Percentiles rank a stretch among this genome's conserved stretches.
Evolutionary conservation across 2,797 vertebrate species (phyloP).

Genomic region (Gymnoscopelus microlampas): DNA sequence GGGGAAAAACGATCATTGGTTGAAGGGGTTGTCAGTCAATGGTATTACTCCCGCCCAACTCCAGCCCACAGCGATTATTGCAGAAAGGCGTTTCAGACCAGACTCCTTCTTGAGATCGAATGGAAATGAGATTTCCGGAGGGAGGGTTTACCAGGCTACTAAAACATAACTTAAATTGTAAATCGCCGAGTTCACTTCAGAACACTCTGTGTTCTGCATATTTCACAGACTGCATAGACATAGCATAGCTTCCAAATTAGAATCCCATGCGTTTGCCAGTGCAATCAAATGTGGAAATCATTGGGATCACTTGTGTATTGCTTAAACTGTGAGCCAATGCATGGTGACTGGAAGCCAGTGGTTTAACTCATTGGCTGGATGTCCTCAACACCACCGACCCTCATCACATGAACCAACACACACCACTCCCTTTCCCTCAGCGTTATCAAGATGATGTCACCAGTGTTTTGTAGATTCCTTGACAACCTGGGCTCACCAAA

Average conservation of each 20-base stretch:
- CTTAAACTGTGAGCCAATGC: constrained; percentile 10
- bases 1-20: no score
- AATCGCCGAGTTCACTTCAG: constrained; percentile 3
- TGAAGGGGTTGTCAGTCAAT: no score
- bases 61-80: no score
- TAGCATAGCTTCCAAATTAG: constrained; percentile 17
- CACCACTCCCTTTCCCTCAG: constrained; percentile 7
- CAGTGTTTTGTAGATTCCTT: constrained; percentile 52
- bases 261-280: constrained; percentile 35
- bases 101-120: no score
- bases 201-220: constrained; percentile 16
- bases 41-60: no score
- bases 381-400: not conserved
- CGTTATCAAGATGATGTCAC: constrained; percentile 59
- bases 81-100: no score
- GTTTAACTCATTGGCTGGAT: not conserved
- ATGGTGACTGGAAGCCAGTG: constrained; percentile 21
- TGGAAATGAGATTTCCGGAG: no score
- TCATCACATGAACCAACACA: not conserved
- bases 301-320: not conserved
- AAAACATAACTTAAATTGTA: not conserved
- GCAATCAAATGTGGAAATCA: constrained; percentile 35
- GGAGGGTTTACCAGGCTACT: no score
- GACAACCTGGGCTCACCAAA: constrained; percentile 39
- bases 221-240: constrained; percentile 10